Evolutionary conservation across 2,888 invertebrate species (phyloP).

Genomic region (Scaptomyza polygonia): DNA sequence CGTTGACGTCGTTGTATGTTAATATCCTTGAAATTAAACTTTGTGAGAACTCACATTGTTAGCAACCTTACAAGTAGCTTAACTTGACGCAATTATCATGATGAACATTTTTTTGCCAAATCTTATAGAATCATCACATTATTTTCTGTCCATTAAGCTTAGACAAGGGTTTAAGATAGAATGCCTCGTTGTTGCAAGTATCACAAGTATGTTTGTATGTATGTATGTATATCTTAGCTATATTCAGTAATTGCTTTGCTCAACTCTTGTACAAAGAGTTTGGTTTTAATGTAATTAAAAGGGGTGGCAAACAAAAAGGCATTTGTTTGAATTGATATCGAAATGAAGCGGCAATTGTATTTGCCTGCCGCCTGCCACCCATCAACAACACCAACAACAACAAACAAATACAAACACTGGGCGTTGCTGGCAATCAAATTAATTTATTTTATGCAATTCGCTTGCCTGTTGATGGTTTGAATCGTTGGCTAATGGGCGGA

Average conservation of each 20-base stretch:
- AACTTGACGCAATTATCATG: no score
- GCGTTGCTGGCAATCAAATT: slow-evolving; percentile 56
- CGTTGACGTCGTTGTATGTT: no score
- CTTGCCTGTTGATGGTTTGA: slow-evolving; percentile 9
- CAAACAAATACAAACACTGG: slow-evolving; percentile 25
- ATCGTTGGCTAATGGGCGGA: no score
- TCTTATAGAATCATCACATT: no score
- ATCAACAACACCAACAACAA: slow-evolving; percentile 1
- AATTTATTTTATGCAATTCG: slow-evolving; percentile 61
- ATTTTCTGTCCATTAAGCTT: background rate
- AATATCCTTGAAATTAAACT: no score
- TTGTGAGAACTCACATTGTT: no score
- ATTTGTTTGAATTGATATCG: slow-evolving; percentile 32
- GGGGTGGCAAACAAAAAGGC: slow-evolving; percentile 30
- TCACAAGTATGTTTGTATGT: no score
- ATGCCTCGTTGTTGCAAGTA: slow-evolving; percentile 7
- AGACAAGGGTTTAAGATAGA: background rate
- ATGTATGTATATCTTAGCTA: slow-evolving; percentile 1
- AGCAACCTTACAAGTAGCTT: no score
- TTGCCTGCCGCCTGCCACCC: slow-evolving; percentile 15
- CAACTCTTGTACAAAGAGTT: slow-evolving; percentile 17
- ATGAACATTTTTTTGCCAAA: no score
- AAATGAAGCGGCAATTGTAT: slow-evolving; percentile 46
- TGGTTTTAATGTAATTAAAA: slow-evolving; percentile 58
- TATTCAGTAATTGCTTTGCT: slow-evolving; percentile 12